phyloP scores from a whole-genome alignment of 2,113 vertebrate species.

The Strigops habroptila region DNA sequence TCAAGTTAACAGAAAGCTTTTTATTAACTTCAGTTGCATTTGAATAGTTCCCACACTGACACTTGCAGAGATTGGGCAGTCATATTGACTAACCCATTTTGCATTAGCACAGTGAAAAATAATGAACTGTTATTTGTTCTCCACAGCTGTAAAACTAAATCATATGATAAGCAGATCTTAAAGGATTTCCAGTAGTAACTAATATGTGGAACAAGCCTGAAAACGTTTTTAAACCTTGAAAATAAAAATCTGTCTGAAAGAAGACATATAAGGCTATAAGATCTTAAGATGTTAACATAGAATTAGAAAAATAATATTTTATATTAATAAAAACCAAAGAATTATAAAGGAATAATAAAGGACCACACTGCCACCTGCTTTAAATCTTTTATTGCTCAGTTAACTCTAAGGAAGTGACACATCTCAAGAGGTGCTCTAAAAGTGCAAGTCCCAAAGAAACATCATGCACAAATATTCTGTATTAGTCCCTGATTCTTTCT shows the following conservation, averaged over 20 bases:
- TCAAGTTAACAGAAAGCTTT: not conserved
- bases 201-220: not conserved
- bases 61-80: not conserved
- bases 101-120: not conserved
- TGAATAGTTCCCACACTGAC: not conserved
- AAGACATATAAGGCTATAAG: not conserved
- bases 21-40: not conserved
- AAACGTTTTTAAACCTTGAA: not conserved
- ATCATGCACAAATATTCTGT: not conserved
- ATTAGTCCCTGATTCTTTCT: not conserved
- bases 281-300: not conserved
- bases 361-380: accelerated
- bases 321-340: not conserved
- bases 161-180: not conserved
- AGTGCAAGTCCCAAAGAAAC: not conserved
- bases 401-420: not conserved
- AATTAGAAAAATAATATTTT: not conserved
- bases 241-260: not conserved
- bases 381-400: not conserved
- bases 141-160: not conserved
- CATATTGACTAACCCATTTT: not conserved
- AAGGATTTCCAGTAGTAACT: not conserved
- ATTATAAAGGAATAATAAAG: not conserved
- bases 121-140: not conserved
- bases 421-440: not conserved